Evolutionary conservation across 2,888 invertebrate genomes (phyloP).

Genomic region (Eugnorisma glareosa): DNA sequence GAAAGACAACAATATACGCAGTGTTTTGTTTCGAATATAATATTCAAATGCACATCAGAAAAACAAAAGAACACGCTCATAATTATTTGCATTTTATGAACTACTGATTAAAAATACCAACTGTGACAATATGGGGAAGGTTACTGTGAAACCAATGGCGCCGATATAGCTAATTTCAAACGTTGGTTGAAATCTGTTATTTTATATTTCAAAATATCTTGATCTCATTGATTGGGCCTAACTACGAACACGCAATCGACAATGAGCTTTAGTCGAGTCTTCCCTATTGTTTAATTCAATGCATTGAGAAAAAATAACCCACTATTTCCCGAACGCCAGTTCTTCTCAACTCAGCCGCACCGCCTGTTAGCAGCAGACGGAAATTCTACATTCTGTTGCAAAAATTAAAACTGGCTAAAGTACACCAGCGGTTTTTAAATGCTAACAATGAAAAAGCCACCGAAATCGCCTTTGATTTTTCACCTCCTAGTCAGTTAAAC

Average conservation of each 20-base stretch:
- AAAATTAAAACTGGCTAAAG: neutral
- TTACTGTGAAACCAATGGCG: neutral
- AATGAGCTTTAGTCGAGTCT: neutral
- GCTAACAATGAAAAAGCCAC: neutral
- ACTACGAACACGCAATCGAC: neutral
- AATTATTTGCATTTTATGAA: neutral
- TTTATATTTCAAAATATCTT: neutral
- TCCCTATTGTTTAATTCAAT: neutral
- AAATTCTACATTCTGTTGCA: neutral
- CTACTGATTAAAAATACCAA: neutral
- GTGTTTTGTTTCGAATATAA: constrained; percentile 30
- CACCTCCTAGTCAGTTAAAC: neutral
- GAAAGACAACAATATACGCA: neutral
- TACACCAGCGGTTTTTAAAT: neutral
- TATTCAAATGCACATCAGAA: constrained; percentile 12
- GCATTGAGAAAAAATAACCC: neutral
- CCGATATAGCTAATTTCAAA: neutral
- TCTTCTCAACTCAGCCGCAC: no score
- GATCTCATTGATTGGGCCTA: neutral
- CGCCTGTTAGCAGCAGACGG: neutral
- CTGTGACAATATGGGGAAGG: neutral
- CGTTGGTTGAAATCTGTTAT: neutral
- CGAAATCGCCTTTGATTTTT: neutral
- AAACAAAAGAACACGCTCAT: constrained; percentile 12
- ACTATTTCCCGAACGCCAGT: neutral